Conservation (phyloP, 2,113 vertebrate genomes). For the Rynchops niger region DNA sequence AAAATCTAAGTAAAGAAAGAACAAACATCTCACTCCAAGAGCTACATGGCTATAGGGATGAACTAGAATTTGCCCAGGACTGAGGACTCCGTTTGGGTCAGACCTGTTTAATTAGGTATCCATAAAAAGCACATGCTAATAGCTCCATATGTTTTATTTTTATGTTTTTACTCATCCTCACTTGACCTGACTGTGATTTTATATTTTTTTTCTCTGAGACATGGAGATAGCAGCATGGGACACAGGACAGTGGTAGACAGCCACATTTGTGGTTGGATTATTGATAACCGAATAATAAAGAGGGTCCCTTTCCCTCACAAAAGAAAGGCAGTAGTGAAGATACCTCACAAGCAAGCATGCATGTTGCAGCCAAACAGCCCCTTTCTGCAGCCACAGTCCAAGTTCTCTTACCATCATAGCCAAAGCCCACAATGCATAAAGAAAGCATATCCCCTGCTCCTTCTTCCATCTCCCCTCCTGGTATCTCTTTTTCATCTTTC, state of each 20-base stretch:
- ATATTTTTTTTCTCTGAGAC: not conserved
- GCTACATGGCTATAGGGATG: not conserved
- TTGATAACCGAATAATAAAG: not conserved
- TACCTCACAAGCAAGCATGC: fast-evolving
- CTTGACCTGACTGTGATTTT: not conserved
- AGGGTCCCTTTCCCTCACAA: not conserved
- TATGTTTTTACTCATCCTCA: not conserved
- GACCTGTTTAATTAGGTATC: not conserved
- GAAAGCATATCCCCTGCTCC: not conserved
- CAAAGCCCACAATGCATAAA: not conserved
- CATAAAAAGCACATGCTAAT: not conserved
- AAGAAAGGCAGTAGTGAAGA: not conserved
- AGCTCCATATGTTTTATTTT: not conserved
- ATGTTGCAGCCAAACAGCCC: not conserved
- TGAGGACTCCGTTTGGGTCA: not conserved
- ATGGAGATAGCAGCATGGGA: not conserved
- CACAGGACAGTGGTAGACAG: not conserved
- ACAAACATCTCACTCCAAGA: not conserved
- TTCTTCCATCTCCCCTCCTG: not conserved
- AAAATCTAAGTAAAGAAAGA: not conserved
- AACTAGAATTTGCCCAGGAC: not conserved
- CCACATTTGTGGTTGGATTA: not conserved
- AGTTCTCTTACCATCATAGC: not conserved
- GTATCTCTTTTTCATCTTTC: not conserved
- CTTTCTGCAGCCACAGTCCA: not conserved